Base-by-base conservation (phyloP, 92 coral and sea anemone species). In the Zoanthus sansibaricus region DNA sequence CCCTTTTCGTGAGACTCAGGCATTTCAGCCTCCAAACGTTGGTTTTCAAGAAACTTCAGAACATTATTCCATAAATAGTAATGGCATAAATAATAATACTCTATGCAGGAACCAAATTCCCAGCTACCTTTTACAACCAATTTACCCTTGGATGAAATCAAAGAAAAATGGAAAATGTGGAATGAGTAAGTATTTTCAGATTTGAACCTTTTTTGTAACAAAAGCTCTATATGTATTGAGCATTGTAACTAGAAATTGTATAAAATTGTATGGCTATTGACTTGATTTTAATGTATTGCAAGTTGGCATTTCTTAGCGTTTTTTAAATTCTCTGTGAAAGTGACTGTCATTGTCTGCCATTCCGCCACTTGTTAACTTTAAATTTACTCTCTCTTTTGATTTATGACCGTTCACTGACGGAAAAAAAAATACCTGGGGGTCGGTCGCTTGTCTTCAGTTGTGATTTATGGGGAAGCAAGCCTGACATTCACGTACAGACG, bases 61-160 rank as follows among this genome's bases (percentile, higher is more conserved):
- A 46, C 13, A 48, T 66, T 62, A 56, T 37, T 37, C 79, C 77
- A 56, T 67, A 71, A 83, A 56, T 51, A 73, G 9, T 13, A 69
- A 33, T 16, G 31, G 20, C 45, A 69, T 18, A 6, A 83, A 30
- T 66, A 83, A 47, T 32, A 44, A 31, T 68, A 56, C 78, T 32
- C 46, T 71, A 21, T 71, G 20, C 42, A 83, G 42, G 87, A 89
- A 77, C 88, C 93, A 55, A 82, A 96, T 95, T 20, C 92, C 92
- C 47, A 93, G 90, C 84, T 89, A 91, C 84, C 89, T 94, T 49
- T 90, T 95, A 9, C 97, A 95, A 84, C 98, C 98, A 1, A 95
- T 96, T 70, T 96, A 96, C 84, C 94, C 96, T 17, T 96, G 99
- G 99, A 96, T 96, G 99, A 96, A 96, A 83, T 94, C 98, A 25